Evolutionary conservation across 2,113 vertebrate genomes (phyloP).

Genomic region (Brachionichthys hirsutus): DNA sequence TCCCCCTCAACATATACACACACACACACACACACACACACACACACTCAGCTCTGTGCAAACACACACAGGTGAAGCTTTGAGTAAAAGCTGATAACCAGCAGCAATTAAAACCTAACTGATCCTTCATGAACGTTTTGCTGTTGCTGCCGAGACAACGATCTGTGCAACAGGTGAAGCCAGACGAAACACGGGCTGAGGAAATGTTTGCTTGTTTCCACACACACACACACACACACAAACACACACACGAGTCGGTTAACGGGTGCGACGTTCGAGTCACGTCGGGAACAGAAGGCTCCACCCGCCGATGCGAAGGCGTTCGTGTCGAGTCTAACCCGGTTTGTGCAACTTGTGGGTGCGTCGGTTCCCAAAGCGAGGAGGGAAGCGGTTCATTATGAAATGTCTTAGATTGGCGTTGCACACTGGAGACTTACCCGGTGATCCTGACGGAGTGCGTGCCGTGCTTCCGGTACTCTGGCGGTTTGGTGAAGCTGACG

Average conservation of each 20-base stretch:
- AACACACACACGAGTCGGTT: neutral
- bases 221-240: no score
- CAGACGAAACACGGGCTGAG: neutral
- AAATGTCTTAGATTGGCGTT: neutral
- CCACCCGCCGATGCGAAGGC: neutral
- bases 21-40: neutral
- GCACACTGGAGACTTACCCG: constrained; percentile 79
- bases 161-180: constrained; percentile 12
- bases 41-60: constrained; percentile 10
- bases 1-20: no score
- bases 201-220: no score
- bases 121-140: constrained; percentile 9
- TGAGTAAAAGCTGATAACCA: constrained; percentile 7
- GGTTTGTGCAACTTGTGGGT: neutral
- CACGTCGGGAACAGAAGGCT: neutral
- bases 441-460: constrained; percentile 94
- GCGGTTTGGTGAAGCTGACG: constrained; percentile 79
- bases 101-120: constrained; percentile 29
- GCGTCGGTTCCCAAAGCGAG: no score
- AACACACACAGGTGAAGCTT: constrained; percentile 36
- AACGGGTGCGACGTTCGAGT: neutral
- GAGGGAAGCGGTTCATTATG: no score
- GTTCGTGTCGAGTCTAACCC: neutral
- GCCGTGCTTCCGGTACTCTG: constrained; percentile 84
- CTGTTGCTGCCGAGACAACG: neutral